These are phyloP conservation scores for Parotocinclus haroldoi DNA, from an alignment of 2,797 vertebrate species.

Conservation along the genomic window DNA sequence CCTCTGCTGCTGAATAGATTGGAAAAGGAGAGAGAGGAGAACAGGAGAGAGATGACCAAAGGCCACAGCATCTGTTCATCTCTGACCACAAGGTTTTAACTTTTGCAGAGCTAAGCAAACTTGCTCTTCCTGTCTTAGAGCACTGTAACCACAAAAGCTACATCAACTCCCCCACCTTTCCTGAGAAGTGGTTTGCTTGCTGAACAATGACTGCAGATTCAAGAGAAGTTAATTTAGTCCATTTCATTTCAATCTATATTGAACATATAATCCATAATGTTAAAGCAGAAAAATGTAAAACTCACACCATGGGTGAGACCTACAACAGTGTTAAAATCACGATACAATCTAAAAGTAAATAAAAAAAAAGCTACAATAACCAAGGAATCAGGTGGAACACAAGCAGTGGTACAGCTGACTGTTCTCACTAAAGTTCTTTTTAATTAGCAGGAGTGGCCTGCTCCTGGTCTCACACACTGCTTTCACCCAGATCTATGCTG, in stretches of 20 bases:
- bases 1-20: slow-evolving; percentile 27
- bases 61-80: slow-evolving; percentile 26
- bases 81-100: slow-evolving; percentile 29
- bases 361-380: slow-evolving; percentile 35
- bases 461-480: slow-evolving; percentile 54
- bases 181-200: slow-evolving; percentile 6
- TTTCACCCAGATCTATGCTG: slow-evolving; percentile 57
- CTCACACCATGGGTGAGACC: slow-evolving; percentile 13
- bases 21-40: slow-evolving; percentile 10
- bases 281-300: background rate
- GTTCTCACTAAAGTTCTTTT: slow-evolving; percentile 47
- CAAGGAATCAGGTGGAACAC: slow-evolving; percentile 30
- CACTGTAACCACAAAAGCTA: slow-evolving; percentile 17
- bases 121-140: slow-evolving; percentile 12
- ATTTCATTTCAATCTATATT: background rate
- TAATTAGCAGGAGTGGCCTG: slow-evolving; percentile 56
- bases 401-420: slow-evolving; percentile 33
- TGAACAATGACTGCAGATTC: background rate
- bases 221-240: background rate
- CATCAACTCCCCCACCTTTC: background rate
- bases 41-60: slow-evolving; percentile 26
- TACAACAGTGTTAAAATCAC: background rate
- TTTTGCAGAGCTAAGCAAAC: slow-evolving; percentile 31
- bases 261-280: background rate
- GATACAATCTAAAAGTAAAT: slow-evolving; percentile 27